phyloP scores from a whole-genome alignment of 2,888 invertebrate genomes.

The Erebia aethiops region DNA sequence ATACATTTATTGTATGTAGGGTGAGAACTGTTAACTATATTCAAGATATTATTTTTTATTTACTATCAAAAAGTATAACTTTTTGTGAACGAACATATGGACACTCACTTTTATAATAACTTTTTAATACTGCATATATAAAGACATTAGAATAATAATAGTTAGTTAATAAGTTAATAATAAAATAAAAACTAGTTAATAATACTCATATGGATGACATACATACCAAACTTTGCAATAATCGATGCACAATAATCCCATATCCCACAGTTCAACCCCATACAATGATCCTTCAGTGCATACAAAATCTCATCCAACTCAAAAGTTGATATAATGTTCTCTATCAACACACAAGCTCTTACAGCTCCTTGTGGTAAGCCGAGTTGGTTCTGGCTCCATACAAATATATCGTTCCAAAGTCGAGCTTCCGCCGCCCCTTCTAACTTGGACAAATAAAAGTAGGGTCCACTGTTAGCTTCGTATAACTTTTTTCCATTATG shows the following conservation, averaged over 20 bases:
- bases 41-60: too few species aligned
- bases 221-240: conserved; percentile 84
- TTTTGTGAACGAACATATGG: too few species aligned
- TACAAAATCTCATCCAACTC: conserved; percentile 87
- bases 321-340: conserved; percentile 87
- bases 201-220: background rate
- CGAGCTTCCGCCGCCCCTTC: conserved; percentile 85
- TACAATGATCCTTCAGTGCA: conserved; percentile 85
- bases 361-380: conserved; percentile 84
- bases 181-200: too few species aligned
- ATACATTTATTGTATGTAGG: too few species aligned
- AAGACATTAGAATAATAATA: too few species aligned
- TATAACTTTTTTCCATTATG: conserved; percentile 83
- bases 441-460: conserved; percentile 88
- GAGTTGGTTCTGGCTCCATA: conserved; percentile 83
- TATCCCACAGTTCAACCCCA: conserved; percentile 88
- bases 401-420: conserved; percentile 87
- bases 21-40: too few species aligned
- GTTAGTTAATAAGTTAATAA: too few species aligned
- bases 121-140: too few species aligned
- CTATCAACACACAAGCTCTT: conserved; percentile 88
- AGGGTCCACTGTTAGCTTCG: conserved; percentile 84
- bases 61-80: too few species aligned
- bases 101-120: too few species aligned
- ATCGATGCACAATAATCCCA: conserved; percentile 89